Base-by-base conservation (phyloP, 2,113 vertebrate species). In the Phalacrocorax carbo region DNA sequence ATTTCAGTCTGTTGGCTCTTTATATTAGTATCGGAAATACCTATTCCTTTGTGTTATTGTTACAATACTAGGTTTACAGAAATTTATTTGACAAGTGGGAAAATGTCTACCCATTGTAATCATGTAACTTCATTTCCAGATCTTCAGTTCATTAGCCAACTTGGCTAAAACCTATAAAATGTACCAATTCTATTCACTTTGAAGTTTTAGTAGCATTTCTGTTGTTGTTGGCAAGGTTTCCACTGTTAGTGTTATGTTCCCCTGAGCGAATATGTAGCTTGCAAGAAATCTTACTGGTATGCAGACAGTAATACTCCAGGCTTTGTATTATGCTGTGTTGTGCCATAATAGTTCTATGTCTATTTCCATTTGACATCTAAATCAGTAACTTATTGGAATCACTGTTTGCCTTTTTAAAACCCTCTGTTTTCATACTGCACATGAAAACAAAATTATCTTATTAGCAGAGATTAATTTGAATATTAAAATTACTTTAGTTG, bases 31-130 rank as follows among this genome's bases (percentile, higher is more conserved):
- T 95, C 3, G 36, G 81, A 96, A 95, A 96, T 95, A 94, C 81
- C 86, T 94, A 86, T 95, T 91, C 30, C 78, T 93, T 61, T 83
- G 42, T 95, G 93, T 91, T 92, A 77, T 29, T 83, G 42, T 92
- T 94, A 49, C 17, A 82, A 30, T 81, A 30, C 70, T 73, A 25
- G 71, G 57, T 65, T 87, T 96, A 26, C 66, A 83, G 85, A 94
- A 94, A 95, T 96, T 96, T 97, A 97, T 97, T 95, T 96, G 95
- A 95, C 95, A 96, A 91, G 52, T 94, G 90, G 93, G 94, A 96
- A 96, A 95, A 93, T 64, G 27, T 89, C 92, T 91, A 94, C 76
- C 62, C 58, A 23, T 90, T 96, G 66, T 93, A 96, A 93, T 93
- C 29, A 61, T 84, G 54, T 92, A 95, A 92, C 93, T 95, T 96